These are phyloP conservation scores for Nomada ferruginata DNA, from an alignment of 2,888 invertebrate genomes.

Conservation along the genomic window DNA sequence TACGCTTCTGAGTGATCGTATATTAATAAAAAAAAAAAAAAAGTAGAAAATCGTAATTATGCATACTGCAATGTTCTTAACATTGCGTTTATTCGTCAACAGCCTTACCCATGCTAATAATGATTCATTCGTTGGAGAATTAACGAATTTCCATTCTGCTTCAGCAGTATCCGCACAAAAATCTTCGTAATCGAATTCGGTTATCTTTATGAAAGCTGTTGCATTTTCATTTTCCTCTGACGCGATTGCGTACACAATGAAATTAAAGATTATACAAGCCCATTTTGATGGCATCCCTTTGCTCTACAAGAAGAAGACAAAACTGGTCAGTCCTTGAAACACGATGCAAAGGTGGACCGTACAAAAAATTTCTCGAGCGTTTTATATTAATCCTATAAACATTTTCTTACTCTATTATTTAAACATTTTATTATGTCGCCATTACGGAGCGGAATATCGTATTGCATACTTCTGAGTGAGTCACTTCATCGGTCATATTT, in stretches of 20 bases:
- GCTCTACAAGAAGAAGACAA: conserved; percentile 8
- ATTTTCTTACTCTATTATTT: neutral
- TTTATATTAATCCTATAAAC: neutral
- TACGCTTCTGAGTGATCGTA: too few species aligned
- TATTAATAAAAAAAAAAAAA: neutral
- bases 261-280: conserved; percentile 58
- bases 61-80: too few species aligned
- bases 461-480: neutral
- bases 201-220: conserved; percentile 68
- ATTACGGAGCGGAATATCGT: neutral
- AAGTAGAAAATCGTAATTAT: neutral
- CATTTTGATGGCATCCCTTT: conserved; percentile 68
- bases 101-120: conserved; percentile 75
- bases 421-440: neutral
- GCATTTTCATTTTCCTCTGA: conserved; percentile 43
- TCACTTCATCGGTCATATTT: conserved; percentile 13
- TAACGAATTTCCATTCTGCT: conserved; percentile 76
- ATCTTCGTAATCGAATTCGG: conserved; percentile 78
- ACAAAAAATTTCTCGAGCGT: neutral
- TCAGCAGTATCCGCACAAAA: conserved; percentile 70
- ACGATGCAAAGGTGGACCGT: too few species aligned
- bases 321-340: neutral
- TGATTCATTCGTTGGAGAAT: conserved; percentile 68
- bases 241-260: conserved; percentile 53
- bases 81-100: neutral